Evolutionary conservation across 2,797 vertebrate species (phyloP), one percentile per base, ranked within the genome.

Genomic region (Phataginus tricuspis): DNA sequence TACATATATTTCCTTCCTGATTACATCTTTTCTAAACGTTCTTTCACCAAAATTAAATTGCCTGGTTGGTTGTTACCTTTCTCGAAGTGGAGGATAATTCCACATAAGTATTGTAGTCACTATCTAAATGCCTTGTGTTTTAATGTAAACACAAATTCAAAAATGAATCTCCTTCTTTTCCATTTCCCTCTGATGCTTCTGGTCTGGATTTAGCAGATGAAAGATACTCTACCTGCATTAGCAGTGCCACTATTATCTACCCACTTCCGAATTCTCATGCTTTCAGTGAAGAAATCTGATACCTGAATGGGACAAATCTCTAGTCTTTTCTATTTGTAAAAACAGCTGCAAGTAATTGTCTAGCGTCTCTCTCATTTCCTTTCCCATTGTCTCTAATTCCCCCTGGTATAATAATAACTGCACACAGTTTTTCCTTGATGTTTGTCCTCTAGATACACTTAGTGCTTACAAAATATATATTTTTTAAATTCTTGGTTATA

Each of bases 271-370:
- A 86, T 97, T 93, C 74, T 92, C 45, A 5, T 69, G 31, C 91
- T 91, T 77, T 97, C 78, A 29, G 8, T 92, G 18, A 96, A 97
- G 72, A 96, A 98, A 96, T 69, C 55, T 93, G 88, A 97, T 71
- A 42, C 18, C 31, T 23, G 96, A 96, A 91, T 64, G 29, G 13
- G 34, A 72, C 55, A 34, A 31, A 86, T 91, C 74, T 93, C 42
- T 97, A 86, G 15, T 21, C 87, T 97, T 64, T 89, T 94, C 59
- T 83, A 84, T 31, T 61, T 96, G 85, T 96, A 93, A 98, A 97
- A 72, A 97, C 91, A 98, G 42, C 51, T 91, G 45, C 42, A 96
- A 96, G 12, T 94, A 94, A 93, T 98, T 96, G 96, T 95, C 96
- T 63, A 80, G 45, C n/a, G 23, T 96, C 51, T 80, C 19, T 82